Evolutionary conservation across 2,797 vertebrate genomes (phyloP).

Genomic region (Cygnus olor): DNA sequence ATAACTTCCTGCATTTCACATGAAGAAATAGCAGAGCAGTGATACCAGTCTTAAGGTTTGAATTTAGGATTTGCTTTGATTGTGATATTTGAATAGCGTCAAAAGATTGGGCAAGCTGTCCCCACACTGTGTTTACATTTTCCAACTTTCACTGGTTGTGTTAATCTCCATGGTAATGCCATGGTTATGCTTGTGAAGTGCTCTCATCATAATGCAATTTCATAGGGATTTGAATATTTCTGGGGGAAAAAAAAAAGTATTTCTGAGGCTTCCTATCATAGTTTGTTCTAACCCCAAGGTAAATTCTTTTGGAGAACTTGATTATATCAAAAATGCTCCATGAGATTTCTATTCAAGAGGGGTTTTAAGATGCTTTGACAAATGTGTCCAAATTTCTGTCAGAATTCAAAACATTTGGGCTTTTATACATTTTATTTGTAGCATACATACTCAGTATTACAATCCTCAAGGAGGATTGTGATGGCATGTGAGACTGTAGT

Average conservation of each 20-base stretch:
- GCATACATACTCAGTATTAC: not conserved
- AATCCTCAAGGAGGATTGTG: not conserved
- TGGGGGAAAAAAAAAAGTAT: not conserved
- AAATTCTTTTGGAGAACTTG: not conserved
- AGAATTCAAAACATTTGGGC: not conserved
- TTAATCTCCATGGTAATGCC: conserved; percentile 49
- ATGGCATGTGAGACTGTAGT: not conserved
- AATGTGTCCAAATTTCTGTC: not conserved
- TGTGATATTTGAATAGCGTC: not conserved
- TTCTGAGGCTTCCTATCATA: conserved; percentile 16
- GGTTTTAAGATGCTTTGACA: not conserved
- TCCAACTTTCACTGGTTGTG: not conserved
- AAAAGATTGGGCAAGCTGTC: not conserved
- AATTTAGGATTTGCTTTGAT: conserved; percentile 14
- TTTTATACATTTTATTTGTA: not conserved
- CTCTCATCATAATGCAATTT: conserved; percentile 13
- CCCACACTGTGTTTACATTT: conserved; percentile 3
- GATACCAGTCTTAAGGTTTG: not conserved
- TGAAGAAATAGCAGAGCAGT: not conserved
- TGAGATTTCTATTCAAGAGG: not conserved
- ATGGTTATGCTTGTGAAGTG: conserved; percentile 20
- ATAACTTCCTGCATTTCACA: not conserved
- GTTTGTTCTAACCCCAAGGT: not conserved
- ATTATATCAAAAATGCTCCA: not conserved
- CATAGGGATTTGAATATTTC: not conserved